Base-by-base conservation (phyloP, 2,113 vertebrate genomes). In the Urocynchramus pylzowi region DNA sequence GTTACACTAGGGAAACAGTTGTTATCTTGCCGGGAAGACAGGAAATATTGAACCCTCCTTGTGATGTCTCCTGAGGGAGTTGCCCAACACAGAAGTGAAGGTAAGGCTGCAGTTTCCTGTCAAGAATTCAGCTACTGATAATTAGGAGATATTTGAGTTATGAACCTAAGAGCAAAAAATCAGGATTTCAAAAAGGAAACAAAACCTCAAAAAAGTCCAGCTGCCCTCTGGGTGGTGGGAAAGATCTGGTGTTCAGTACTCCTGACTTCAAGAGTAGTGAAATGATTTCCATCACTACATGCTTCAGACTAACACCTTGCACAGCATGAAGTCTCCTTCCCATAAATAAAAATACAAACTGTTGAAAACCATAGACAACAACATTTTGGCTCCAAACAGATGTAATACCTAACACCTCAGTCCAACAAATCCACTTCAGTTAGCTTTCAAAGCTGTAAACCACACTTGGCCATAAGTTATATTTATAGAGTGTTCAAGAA, bases 391-490 rank as follows among this genome's bases (percentile, higher is more conserved):
- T 80, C 61, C 81, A 78, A 96, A 77, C 22, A 60, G 42, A 81
- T n/a, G 18, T 26, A 3, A 1, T 61, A 76, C 28, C 64, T 80
- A 84, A 91, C 0, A 2, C 41, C 44, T 73, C 26, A 69, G 57
- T 50, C n/a, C 54, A 75, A 81, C 56, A 90, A 57, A 59, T 64
- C 13, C 73, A 89, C 68, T 95, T 94, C 64, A 59, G 69, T 49
- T 82, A 82, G 79, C 77, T 68, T 54, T 95, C 68, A 93, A 76
- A 97, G 35, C 76, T 94, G 63, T 80, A 89, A 94, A 84, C 11
- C 45, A 15, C 9, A 5, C n/a, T 78, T 37, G 61, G 39, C 27
- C n/a, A 8, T 64, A 94, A 71, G n/a, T 80, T 87, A 30, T 70
- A 92, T 80, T 85, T 77, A 93, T 70, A 81, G 13, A 41, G 71